These are phyloP conservation scores for Sarcophaga peregrina DNA, from an alignment of 1,140 invertebrate genomes.

Conservation along the genomic window DNA sequence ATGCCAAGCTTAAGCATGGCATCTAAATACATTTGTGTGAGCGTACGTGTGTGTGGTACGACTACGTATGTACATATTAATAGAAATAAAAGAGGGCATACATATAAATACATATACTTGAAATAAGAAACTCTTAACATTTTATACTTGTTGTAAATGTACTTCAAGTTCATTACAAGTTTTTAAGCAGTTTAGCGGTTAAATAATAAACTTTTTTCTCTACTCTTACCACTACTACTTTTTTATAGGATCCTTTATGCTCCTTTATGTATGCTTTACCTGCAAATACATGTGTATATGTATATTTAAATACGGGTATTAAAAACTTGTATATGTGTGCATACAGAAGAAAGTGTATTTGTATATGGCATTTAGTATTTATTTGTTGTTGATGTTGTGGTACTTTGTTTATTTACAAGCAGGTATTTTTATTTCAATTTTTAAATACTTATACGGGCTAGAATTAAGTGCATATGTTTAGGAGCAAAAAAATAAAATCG, in stretches of 20 bases:
- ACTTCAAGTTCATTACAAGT: constrained; percentile 47
- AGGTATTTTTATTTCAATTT: background rate
- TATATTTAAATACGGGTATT: background rate
- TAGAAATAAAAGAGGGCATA: background rate
- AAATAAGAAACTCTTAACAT: constrained; percentile 24
- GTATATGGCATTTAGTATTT: constrained; percentile 29
- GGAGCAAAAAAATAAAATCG: background rate
- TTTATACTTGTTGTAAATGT: constrained; percentile 30
- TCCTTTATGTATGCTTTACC: background rate
- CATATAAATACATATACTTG: background rate
- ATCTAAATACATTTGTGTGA: background rate
- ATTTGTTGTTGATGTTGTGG: constrained; percentile 35
- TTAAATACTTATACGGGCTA: background rate
- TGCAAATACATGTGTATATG: background rate
- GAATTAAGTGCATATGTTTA: background rate
- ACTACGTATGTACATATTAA: background rate
- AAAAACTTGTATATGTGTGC: background rate
- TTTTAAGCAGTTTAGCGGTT: constrained; percentile 48
- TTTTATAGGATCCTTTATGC: background rate
- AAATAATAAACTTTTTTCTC: constrained; percentile 45
- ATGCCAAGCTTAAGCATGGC: background rate
- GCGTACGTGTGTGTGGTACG: too few relatives aligned
- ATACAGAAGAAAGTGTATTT: background rate
- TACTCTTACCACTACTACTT: background rate
- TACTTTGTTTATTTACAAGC: background rate